Base-by-base conservation (phyloP, 1,140 invertebrate species). In the Kradibia gibbosae region DNA sequence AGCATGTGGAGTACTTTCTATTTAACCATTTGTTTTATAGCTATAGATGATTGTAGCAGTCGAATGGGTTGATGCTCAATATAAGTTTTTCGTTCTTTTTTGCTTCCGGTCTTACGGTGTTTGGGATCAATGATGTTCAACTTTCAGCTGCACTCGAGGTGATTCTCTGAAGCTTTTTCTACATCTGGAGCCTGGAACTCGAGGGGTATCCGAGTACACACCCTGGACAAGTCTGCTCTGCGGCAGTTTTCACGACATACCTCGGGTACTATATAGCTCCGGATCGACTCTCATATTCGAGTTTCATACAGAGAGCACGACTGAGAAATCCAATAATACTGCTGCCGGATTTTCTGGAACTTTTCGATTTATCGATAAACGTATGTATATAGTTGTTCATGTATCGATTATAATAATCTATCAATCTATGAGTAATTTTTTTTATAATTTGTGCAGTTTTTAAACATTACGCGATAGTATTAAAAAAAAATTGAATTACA, bases 141-240 rank as follows among this genome's bases (percentile, higher is more conserved):
- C 7, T 94, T 93, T 78, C 93, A 97, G 96, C 83, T 97, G 96
- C 88, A 89, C 93, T 67, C 92, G 92, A 57, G 94, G 94, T 0
- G 96, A 97, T 89, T 97, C 94, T 88, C 88, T 97, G 76, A 96
- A 96, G 90, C 92, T 97, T 73, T 97, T 96, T 90, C 92, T 95
- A 71, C 95, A 94, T 92, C 91, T 94, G 88, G 94, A 94, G 78
- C 89, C 93, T 81, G 93, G 93, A 7, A 91, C 92, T 1, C 93
- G 93, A 5, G 91, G 93, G 3, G 94, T 97, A 84, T 96, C 96
- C 86, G 96, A 97, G 88, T 93, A 95, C 77, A 96, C 95, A 36
- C 93, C 93, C 20, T 95, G 95, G 93, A 94, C 95, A 31, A 93
- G 93, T 57, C 92, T 95, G 83, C 92, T 97, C 28, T 97, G 96